A percentile compares a stretch with the other conserved stretches of the same genome.
Conservation (phyloP, 1,140 invertebrate genomes). For the Papilio helenus region DNA sequence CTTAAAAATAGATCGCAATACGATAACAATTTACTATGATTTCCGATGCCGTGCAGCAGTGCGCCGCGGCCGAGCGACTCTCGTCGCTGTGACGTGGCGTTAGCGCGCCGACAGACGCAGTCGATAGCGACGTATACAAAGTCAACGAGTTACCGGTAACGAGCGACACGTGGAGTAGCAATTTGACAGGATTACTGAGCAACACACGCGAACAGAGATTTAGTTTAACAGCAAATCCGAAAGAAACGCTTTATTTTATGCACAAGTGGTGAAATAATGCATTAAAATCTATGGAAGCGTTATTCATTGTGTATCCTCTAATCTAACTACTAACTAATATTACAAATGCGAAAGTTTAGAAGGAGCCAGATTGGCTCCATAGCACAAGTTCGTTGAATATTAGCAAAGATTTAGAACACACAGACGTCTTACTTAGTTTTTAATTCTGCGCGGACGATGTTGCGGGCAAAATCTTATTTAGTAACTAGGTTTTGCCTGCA, state of each 20-base stretch:
- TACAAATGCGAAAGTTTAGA: too few relatives aligned
- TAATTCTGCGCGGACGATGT: too few relatives aligned
- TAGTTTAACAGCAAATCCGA: background rate
- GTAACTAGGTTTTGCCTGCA: too few relatives aligned
- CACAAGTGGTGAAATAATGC: background rate
- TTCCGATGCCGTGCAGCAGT: background rate
- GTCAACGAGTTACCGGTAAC: slow-evolving; percentile 29
- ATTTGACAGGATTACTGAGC: slow-evolving; percentile 56
- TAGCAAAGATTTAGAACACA: too few relatives aligned
- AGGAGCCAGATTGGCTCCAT: too few relatives aligned
- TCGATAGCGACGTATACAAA: background rate
- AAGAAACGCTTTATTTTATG: background rate
- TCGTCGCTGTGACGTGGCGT: background rate
- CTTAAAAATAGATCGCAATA: slow-evolving; percentile 19
- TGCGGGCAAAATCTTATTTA: too few relatives aligned
- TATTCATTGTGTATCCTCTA: background rate
- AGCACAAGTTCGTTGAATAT: too few relatives aligned
- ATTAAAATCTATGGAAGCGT: background rate
- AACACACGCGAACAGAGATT: background rate
- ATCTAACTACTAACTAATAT: too few relatives aligned
- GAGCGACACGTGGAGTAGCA: slow-evolving; percentile 50
- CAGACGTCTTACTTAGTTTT: too few relatives aligned
- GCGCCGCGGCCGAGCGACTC: background rate
- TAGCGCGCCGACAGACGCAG: background rate
- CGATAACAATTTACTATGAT: slow-evolving; percentile 13